These are phyloP conservation scores for Drosophila maculinotata DNA, from an alignment of 2,888 invertebrate species.

Conservation along the genomic window DNA sequence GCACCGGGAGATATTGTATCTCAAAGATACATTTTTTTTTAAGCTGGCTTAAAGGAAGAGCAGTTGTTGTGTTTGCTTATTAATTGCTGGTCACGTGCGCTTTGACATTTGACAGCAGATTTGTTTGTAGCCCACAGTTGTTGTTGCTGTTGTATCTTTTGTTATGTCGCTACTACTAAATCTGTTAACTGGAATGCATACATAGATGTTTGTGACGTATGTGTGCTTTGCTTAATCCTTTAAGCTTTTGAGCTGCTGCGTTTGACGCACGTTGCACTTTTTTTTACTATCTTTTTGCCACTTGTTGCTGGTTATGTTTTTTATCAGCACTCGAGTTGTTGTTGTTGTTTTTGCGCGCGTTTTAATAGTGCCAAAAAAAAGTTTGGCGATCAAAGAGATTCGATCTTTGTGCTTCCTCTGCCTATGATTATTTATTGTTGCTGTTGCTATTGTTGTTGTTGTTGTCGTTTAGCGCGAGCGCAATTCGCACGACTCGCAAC, in stretches of 20 bases:
- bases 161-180: slow-evolving; percentile 7
- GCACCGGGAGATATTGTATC: no score
- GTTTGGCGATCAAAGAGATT: slow-evolving; percentile 27
- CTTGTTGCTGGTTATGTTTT: slow-evolving; percentile 11
- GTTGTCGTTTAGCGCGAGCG: slow-evolving; percentile 49
- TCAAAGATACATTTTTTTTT: slow-evolving; percentile 21
- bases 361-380: slow-evolving; percentile 23
- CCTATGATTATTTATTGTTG: not conserved
- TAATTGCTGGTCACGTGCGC: slow-evolving; percentile 76
- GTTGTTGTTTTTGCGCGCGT: slow-evolving; percentile 9
- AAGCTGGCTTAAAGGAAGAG: not conserved
- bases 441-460: slow-evolving; percentile 14
- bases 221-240: slow-evolving; percentile 44
- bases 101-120: slow-evolving; percentile 42
- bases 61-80: slow-evolving; percentile 31
- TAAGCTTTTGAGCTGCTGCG: slow-evolving; percentile 41
- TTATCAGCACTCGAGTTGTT: slow-evolving; percentile 28
- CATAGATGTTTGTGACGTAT: not conserved
- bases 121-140: slow-evolving; percentile 15
- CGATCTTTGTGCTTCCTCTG: slow-evolving; percentile 3
- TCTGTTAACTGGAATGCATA: slow-evolving; percentile 6
- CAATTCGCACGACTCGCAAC: slow-evolving; percentile 73
- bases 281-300: not conserved
- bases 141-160: not conserved
- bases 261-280: slow-evolving; percentile 39